Base-by-base conservation (phyloP, 1,140 invertebrate species). In the Drosophila yakuba region DNA sequence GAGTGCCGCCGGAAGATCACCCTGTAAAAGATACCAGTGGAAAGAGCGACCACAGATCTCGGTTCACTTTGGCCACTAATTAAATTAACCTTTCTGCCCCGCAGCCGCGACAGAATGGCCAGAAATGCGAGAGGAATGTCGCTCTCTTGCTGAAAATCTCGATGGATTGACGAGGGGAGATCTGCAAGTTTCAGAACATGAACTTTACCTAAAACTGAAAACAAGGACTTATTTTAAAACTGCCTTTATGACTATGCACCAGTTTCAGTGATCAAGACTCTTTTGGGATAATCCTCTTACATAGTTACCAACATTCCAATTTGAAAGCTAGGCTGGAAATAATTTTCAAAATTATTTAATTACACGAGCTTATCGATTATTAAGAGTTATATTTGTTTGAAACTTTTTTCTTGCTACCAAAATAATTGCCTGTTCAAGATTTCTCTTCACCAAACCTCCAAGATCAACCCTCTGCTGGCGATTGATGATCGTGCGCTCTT, bases 81-180 rank as follows among this genome's bases (percentile, higher is more conserved):
- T 88, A 63, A 88, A 88, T 88, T 88, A 84, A 88, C 83, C 83
- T 84, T 58, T 84, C 25, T 56, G 60, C 45, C 79, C 63, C 41
- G 35, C 14, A 45, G 28, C 12, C 36, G 44, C 61, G 41, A 39
- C 45, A 23, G 51, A 50, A 35, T 72, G 58, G 15, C 45, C 68
- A 71, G 68, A 72, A 50, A 72, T 43, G 52, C 14, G 17, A 36
- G 23, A 43, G 23, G 12, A 28, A 8, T 43, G 11, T 38, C n/a
- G 4, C 41, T 39, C 11, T 12, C 38, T 25, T 15, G 6, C n/a
- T n/a, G 63, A 7, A 66, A 67, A 44, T 68, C 15, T 43, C 38
- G 35, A 41, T 51, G 36, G 4, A 2, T 5, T 23, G 12, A 3
- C 67, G 63, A 71, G 69, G 67, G 15, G 39, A 38, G 71, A 43